Evolutionary conservation across 53 echinoderm and acorn worm genomes (phyloP).

Genomic region (Stichopus horrens): DNA sequence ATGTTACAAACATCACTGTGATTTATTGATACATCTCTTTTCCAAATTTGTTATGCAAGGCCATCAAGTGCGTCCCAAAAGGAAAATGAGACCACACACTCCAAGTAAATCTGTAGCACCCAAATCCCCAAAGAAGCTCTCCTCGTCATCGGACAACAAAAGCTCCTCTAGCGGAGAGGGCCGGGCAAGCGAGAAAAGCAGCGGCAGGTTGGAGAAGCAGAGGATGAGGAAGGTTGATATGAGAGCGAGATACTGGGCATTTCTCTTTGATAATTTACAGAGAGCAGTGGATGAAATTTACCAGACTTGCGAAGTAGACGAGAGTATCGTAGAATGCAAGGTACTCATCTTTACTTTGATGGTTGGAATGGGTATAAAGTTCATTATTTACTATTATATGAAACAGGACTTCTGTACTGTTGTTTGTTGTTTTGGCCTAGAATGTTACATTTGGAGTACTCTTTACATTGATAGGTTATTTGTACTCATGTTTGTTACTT

Average conservation of each 20-base stretch:
- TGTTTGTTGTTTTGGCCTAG: too few species aligned
- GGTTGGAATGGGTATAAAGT: too few species aligned
- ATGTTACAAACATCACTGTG: too few species aligned
- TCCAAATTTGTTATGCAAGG: not conserved
- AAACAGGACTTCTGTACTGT: too few species aligned
- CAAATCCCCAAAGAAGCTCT: conserved; percentile 36
- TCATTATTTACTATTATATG: too few species aligned
- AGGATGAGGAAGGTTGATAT: conserved; percentile 83
- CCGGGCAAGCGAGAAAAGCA: conserved; percentile 41
- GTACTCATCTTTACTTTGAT: conserved; percentile 31
- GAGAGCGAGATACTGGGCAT: conserved; percentile 98
- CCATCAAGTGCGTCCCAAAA: conserved; percentile 41
- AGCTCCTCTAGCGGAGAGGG: conserved; percentile 40
- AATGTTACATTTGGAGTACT: too few species aligned
- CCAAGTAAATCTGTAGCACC: conserved; percentile 16
- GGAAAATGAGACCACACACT: conserved; percentile 41
- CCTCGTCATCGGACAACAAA: conserved; percentile 26
- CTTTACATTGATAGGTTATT: too few species aligned
- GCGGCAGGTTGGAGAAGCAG: conserved; percentile 40
- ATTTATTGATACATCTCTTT: too few species aligned
- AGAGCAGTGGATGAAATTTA: conserved; percentile 97
- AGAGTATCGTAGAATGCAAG: conserved; percentile 98
- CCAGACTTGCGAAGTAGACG: conserved; percentile 96
- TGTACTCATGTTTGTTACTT: too few species aligned
- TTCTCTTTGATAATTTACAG: conserved; percentile 96